phyloP scores from a whole-genome alignment of 2,797 vertebrate species.

The Remorina albescens region DNA sequence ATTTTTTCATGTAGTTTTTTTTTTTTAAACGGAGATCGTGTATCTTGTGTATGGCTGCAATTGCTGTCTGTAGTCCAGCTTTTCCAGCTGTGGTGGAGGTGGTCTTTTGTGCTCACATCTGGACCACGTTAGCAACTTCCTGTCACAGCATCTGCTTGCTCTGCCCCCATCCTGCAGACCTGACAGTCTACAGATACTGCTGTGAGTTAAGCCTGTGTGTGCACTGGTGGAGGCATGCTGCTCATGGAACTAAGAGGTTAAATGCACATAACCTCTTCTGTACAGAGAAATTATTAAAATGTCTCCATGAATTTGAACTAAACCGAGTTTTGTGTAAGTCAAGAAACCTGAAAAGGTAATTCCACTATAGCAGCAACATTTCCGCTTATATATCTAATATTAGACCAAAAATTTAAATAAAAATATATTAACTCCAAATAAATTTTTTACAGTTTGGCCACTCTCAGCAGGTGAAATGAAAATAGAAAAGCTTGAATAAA shows the following conservation, averaged over 20 bases:
- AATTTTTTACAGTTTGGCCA: no score
- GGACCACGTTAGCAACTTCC: conserved; percentile 85
- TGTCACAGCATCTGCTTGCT: conserved; percentile 83
- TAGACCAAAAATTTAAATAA: no score
- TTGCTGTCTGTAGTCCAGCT: conserved; percentile 39
- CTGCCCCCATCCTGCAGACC: conserved; percentile 68
- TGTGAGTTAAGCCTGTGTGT: conserved; percentile 40
- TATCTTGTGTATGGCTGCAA: conserved; percentile 34
- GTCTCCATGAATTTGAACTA: conserved; percentile 1
- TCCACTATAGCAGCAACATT: no score
- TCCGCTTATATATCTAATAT: no score
- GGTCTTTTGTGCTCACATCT: conserved; percentile 81
- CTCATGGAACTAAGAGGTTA: conserved; percentile 25
- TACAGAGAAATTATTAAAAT: not conserved
- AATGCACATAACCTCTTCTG: conserved; percentile 29
- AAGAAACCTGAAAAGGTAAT: no score
- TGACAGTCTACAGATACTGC: conserved; percentile 58
- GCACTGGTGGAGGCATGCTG: conserved; percentile 24
- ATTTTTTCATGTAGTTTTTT: no score
- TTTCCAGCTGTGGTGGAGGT: conserved; percentile 72
- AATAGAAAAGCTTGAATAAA: no score
- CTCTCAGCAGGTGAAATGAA: no score
- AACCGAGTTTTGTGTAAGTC: not conserved
- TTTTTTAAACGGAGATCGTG: not conserved
- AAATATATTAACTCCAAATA: no score